Conservation (phyloP, 2,888 invertebrate species). For the Drosophila meridiana region DNA sequence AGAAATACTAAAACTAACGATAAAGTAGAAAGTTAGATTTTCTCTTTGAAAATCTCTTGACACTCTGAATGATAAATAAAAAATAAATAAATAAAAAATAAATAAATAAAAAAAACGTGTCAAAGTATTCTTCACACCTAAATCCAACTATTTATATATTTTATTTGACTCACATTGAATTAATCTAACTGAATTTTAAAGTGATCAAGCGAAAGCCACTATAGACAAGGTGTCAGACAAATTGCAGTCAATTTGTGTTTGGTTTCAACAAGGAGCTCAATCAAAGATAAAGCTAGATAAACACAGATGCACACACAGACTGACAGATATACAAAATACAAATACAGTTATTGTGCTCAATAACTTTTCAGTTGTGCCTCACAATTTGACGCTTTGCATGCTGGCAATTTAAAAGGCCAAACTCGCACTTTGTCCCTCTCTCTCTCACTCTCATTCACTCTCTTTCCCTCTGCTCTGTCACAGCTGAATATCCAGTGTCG, state of each 20-base stretch:
- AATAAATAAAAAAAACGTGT: background rate
- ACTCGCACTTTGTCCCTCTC: background rate
- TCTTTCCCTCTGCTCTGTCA: background rate
- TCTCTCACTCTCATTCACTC: background rate
- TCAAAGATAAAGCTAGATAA: constrained; percentile 9
- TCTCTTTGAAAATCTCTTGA: too few species aligned
- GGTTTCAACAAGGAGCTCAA: constrained; percentile 14
- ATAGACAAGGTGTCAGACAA: background rate
- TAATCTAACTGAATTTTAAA: background rate
- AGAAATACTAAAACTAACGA: too few species aligned
- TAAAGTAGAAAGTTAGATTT: too few species aligned
- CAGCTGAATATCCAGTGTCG: constrained; percentile 17
- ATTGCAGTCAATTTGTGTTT: constrained; percentile 23
- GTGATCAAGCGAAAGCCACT: constrained; percentile 3
- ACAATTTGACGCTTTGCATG: constrained; percentile 40
- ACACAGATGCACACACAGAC: constrained; percentile 5
- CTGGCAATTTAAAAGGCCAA: constrained; percentile 39
- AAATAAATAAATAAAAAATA: too few species aligned
- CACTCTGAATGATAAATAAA: too few species aligned
- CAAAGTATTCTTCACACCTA: too few species aligned
- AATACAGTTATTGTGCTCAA: constrained; percentile 47
- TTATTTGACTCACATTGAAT: background rate
- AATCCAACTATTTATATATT: background rate
- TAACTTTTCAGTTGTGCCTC: constrained; percentile 36
- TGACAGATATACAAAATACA: constrained; percentile 14